Evolutionary conservation across 2,113 vertebrate species (phyloP).

Genomic region (Noturus placidus): DNA sequence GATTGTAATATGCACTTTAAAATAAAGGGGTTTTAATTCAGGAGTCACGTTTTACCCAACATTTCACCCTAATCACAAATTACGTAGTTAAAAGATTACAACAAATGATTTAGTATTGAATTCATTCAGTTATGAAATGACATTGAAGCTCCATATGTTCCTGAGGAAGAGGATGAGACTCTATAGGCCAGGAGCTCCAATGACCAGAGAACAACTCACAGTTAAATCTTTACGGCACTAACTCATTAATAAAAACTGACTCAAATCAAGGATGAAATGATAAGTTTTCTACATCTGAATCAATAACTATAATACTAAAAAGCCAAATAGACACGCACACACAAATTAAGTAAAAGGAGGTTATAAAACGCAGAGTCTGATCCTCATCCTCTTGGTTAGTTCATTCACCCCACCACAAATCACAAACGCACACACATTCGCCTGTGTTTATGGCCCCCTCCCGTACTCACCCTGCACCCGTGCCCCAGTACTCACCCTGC

Average conservation of each 20-base stretch:
- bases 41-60: neutral
- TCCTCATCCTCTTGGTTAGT: conserved; percentile 50
- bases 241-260: neutral
- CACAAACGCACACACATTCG: conserved; percentile 31
- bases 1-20: neutral
- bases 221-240: neutral
- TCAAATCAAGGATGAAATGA: neutral
- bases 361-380: conserved; percentile 49
- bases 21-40: neutral
- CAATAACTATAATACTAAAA: neutral
- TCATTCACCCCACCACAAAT: conserved; percentile 26
- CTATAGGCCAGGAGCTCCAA: conserved; percentile 11
- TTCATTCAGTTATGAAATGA: neutral
- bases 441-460: conserved; percentile 50
- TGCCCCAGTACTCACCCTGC: conserved; percentile 77
- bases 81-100: neutral
- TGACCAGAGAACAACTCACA: neutral
- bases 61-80: neutral
- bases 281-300: neutral
- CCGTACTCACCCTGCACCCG: conserved; percentile 53
- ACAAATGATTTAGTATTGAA: neutral
- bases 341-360: conserved; percentile 3
- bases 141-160: conserved; percentile 43
- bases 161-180: conserved; percentile 63
- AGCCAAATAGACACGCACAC: neutral